Evolutionary conservation across 2,113 vertebrate genomes (phyloP).

Genomic region (Tachuris rubrigastra): DNA sequence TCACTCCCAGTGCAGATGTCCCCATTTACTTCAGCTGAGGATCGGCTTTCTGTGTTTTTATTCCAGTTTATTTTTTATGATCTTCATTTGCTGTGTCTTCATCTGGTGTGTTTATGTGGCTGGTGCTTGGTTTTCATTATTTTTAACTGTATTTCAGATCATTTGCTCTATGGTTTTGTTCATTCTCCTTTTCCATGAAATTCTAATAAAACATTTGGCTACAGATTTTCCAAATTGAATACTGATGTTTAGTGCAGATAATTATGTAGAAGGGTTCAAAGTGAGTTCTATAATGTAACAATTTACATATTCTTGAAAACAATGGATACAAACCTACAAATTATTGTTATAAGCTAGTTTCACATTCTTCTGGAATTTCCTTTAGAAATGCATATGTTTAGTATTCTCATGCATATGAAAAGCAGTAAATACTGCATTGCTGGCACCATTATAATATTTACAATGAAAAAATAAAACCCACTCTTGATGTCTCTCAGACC

Average conservation of each 20-base stretch:
- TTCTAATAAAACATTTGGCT: constrained; percentile 69
- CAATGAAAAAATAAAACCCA: not conserved
- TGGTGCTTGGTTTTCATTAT: constrained; percentile 47
- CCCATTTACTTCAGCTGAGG: not conserved
- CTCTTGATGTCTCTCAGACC: constrained; percentile 6
- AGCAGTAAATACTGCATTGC: constrained; percentile 48
- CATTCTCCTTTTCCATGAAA: constrained; percentile 49
- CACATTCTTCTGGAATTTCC: constrained; percentile 64
- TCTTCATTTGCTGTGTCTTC: constrained; percentile 45
- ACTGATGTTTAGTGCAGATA: constrained; percentile 60
- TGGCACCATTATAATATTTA: constrained; percentile 19
- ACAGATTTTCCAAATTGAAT: constrained; percentile 63
- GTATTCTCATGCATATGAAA: constrained; percentile 58
- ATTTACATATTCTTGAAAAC: constrained; percentile 68
- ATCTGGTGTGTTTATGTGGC: constrained; percentile 14
- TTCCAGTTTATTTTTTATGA: constrained; percentile 44
- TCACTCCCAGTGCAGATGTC: not conserved
- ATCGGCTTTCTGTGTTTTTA: constrained; percentile 8
- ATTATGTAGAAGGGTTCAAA: constrained; percentile 65
- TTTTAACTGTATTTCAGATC: constrained; percentile 44
- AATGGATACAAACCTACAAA: constrained; percentile 46
- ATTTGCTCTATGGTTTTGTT: constrained; percentile 42
- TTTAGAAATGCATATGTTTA: constrained; percentile 67
- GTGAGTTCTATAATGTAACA: constrained; percentile 29
- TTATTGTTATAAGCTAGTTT: constrained; percentile 69